phyloP scores from a whole-genome alignment of 1,140 invertebrate genomes.

The Habropoda laboriosa region DNA sequence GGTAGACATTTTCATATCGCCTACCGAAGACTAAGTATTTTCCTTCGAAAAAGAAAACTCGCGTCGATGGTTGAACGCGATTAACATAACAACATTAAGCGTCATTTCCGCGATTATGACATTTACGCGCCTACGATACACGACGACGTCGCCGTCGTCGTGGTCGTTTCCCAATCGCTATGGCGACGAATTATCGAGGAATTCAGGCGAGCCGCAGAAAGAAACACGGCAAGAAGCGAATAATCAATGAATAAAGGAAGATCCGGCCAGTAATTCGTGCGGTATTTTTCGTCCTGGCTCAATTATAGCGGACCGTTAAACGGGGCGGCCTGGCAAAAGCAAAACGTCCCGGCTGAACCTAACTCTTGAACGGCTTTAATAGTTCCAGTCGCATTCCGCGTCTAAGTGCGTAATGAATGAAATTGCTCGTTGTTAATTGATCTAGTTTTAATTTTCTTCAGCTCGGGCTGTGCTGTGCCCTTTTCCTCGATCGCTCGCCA shows the following conservation, averaged over 20 bases:
- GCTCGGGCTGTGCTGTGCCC: too few relatives aligned
- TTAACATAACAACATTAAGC: neutral
- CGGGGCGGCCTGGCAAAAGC: neutral
- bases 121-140: neutral
- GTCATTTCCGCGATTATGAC: slow-evolving; percentile 23
- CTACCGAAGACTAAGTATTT: too few relatives aligned
- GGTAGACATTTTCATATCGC: too few relatives aligned
- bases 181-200: neutral
- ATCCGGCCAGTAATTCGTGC: slow-evolving; percentile 14
- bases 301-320: slow-evolving; percentile 30
- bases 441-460: slow-evolving; percentile 20
- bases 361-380: slow-evolving; percentile 10
- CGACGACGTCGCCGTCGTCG: neutral
- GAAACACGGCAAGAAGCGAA: slow-evolving; percentile 10
- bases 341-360: neutral
- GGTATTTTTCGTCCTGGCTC: slow-evolving; percentile 30
- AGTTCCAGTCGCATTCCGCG: slow-evolving; percentile 31
- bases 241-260: slow-evolving; percentile 49
- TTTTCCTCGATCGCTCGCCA: neutral
- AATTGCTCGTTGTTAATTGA: slow-evolving; percentile 33
- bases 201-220: neutral
- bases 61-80: neutral
- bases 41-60: neutral
- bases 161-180: neutral
- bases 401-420: slow-evolving; percentile 39